A percentile compares a stretch with the other conserved stretches of the same genome.
phyloP scores from a whole-genome alignment of 2,888 invertebrate genomes.

The Cerceris ruficornis region DNA sequence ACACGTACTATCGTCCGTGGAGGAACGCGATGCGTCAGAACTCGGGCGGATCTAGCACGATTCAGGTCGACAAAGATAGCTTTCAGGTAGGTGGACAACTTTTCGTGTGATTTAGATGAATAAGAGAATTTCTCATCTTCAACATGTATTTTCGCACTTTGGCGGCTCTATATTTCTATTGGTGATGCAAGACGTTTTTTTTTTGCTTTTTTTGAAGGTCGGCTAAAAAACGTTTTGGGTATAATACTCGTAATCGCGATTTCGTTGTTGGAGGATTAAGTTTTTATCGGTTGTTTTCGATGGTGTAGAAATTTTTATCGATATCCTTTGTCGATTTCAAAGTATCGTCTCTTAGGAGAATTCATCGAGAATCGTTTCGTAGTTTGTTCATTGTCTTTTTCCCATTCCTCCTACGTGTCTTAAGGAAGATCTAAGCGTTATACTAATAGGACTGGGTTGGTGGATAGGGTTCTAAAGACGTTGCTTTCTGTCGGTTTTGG shows the following conservation, averaged over 20 bases:
- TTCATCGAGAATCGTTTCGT: not conserved
- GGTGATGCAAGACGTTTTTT: too few relatives aligned
- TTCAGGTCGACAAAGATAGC: slow-evolving; percentile 85
- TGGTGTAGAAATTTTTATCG: not conserved
- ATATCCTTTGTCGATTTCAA: not conserved
- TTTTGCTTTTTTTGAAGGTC: too few relatives aligned
- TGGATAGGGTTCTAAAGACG: not conserved
- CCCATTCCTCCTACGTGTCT: not conserved
- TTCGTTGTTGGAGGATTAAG: not conserved
- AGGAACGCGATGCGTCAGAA: slow-evolving; percentile 83
- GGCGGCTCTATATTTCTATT: too few relatives aligned
- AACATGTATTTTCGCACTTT: too few relatives aligned
- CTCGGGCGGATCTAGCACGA: slow-evolving; percentile 86
- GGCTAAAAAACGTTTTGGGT: too few relatives aligned
- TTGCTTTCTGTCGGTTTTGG: not conserved
- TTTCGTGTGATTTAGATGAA: not conserved
- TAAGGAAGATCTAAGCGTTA: not conserved
- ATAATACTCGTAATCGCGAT: too few relatives aligned
- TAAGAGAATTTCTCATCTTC: not conserved
- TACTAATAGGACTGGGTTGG: too few relatives aligned
- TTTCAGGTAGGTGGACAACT: slow-evolving; percentile 85
- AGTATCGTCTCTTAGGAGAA: not conserved
- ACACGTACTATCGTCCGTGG: slow-evolving; percentile 82
- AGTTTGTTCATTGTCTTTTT: not conserved
- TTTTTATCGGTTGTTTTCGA: not conserved